A percentile compares a stretch with the other conserved stretches of the same genome.
Evolutionary conservation across 2,797 vertebrate species (phyloP).

Genomic region (Semotilus atromaculatus): DNA sequence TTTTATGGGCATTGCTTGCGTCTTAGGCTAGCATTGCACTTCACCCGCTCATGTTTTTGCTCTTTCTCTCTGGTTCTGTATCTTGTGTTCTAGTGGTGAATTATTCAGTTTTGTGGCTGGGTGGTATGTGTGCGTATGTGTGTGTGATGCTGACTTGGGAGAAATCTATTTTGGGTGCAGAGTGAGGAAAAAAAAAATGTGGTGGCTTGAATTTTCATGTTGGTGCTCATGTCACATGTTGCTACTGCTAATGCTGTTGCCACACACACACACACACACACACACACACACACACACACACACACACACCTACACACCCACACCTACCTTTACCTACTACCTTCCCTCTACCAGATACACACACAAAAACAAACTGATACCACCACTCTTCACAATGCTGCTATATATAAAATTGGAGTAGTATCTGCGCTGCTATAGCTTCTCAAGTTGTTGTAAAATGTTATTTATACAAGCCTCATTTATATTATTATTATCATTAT

Average conservation of each 20-base stretch:
- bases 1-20: background rate
- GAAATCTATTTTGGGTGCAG: slow-evolving; percentile 60
- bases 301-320: background rate
- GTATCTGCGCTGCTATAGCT: background rate
- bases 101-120: slow-evolving; percentile 42
- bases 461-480: background rate
- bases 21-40: slow-evolving; percentile 3
- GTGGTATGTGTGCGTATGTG: slow-evolving; percentile 40
- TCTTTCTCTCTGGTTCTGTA: slow-evolving; percentile 21
- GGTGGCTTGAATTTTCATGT: slow-evolving; percentile 66
- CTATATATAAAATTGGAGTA: background rate
- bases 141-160: slow-evolving; percentile 57
- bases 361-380: background rate
- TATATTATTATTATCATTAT: too few species aligned
- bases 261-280: slow-evolving; percentile 14
- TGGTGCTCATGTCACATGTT: slow-evolving; percentile 60
- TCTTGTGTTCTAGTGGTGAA: slow-evolving; percentile 42
- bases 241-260: slow-evolving; percentile 38
- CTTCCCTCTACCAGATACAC: slow-evolving; percentile 1
- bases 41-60: slow-evolving; percentile 56
- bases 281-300: background rate
- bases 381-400: background rate
- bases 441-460: background rate
- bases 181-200: slow-evolving; percentile 53
- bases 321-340: slow-evolving; percentile 38